Conservation (phyloP, 2,888 invertebrate genomes). For the Metacarcinus magister region DNA sequence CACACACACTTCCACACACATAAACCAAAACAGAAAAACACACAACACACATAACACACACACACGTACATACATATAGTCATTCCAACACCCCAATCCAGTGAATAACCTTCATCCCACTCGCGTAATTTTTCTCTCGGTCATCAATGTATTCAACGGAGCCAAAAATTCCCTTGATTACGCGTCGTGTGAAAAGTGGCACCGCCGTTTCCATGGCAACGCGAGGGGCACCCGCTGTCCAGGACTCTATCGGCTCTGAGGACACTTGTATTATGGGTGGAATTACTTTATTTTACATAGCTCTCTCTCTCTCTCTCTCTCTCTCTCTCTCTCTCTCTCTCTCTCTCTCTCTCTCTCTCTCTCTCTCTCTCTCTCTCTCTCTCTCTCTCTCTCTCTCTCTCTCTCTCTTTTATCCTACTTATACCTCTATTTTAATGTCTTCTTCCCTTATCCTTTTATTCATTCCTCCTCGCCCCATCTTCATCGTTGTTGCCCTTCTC, state of each 20-base stretch:
- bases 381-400: neutral
- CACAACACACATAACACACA: conserved; percentile 34
- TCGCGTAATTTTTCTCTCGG: neutral
- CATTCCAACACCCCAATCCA: neutral
- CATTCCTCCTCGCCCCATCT: neutral
- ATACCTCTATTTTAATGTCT: neutral
- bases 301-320: conserved; percentile 6
- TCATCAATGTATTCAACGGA: conserved; percentile 4
- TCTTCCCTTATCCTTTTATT: neutral
- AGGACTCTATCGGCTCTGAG: neutral
- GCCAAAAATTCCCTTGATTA: conserved; percentile 33
- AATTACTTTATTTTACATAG: neutral
- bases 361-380: neutral
- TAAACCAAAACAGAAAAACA: neutral
- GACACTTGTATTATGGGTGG: neutral
- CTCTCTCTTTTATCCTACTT: neutral
- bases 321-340: neutral
- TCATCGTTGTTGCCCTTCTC: neutral
- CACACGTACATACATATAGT: neutral
- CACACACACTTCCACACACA: neutral
- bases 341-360: neutral
- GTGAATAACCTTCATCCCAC: conserved; percentile 26
- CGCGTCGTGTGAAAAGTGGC: neutral
- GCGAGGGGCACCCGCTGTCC: neutral
- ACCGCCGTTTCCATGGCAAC: conserved; percentile 3